phyloP scores from a whole-genome alignment of 2,113 vertebrate species.

The Petaurus breviceps region DNA sequence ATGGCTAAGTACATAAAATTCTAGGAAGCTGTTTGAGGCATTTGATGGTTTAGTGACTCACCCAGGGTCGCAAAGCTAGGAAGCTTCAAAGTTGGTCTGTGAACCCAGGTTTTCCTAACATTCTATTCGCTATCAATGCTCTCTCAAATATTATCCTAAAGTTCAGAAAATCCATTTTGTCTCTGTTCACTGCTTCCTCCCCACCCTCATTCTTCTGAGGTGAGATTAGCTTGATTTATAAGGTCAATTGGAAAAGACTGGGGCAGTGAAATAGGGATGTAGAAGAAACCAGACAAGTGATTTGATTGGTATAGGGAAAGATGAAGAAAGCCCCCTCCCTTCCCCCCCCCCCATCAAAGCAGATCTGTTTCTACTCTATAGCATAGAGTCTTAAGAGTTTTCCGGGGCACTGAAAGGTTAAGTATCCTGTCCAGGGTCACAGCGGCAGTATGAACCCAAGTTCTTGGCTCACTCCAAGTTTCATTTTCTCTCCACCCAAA shows the following conservation, averaged over 20 bases:
- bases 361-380: neutral
- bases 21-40: neutral
- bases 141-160: neutral
- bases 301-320: neutral
- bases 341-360: neutral
- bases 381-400: neutral
- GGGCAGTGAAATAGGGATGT: neutral
- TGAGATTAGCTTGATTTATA: neutral
- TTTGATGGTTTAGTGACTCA: neutral
- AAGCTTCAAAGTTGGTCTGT: neutral
- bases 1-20: neutral
- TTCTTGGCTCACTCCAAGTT: neutral
- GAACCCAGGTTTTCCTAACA: neutral
- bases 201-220: neutral
- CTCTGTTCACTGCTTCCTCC: neutral
- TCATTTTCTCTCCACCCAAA: neutral
- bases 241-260: neutral
- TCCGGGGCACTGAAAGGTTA: neutral
- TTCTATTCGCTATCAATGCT: neutral
- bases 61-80: neutral
- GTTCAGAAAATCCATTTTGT: neutral
- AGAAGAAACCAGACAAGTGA: neutral
- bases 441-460: neutral
- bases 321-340: neutral
- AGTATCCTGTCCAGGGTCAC: neutral